Percentiles rank a stretch among this genome's conserved stretches.
Conservation (phyloP, 2,888 invertebrate genomes). For the Eupsilia transversa region DNA sequence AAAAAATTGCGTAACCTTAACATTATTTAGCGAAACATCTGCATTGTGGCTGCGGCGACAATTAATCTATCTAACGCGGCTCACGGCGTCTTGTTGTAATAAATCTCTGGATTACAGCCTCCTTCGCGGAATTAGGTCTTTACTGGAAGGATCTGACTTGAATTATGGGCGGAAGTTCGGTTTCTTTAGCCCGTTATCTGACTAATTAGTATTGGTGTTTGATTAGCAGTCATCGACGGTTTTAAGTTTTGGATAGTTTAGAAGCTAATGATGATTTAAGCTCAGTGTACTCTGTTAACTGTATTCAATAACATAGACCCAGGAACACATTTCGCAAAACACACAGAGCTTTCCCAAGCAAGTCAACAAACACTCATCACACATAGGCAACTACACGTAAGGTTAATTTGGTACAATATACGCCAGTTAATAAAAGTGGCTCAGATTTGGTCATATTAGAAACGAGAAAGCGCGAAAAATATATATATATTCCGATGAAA, state of each 20-base stretch:
- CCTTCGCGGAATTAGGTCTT: conserved; percentile 51
- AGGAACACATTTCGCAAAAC: background rate
- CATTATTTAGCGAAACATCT: conserved; percentile 60
- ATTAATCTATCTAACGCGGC: conserved; percentile 68
- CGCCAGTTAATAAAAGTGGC: background rate
- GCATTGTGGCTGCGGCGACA: conserved; percentile 60
- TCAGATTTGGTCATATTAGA: background rate
- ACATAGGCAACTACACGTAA: background rate
- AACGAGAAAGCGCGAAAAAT: no score
- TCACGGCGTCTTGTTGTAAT: conserved; percentile 66
- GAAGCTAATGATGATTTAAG: conserved; percentile 3
- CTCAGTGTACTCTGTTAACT: background rate
- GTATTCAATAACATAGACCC: background rate
- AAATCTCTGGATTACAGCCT: conserved; percentile 70
- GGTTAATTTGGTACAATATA: background rate
- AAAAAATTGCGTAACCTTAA: conserved; percentile 35
- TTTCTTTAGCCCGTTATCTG: conserved; percentile 55
- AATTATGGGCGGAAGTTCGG: conserved; percentile 51
- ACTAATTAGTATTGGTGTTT: conserved; percentile 46
- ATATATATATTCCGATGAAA: no score
- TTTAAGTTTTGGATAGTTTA: background rate
- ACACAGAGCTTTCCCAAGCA: background rate
- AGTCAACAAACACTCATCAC: background rate
- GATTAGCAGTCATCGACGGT: conserved; percentile 18
- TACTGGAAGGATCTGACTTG: conserved; percentile 51